Conservation (phyloP, 1,140 invertebrate species). For the Drosophila asahinai region DNA sequence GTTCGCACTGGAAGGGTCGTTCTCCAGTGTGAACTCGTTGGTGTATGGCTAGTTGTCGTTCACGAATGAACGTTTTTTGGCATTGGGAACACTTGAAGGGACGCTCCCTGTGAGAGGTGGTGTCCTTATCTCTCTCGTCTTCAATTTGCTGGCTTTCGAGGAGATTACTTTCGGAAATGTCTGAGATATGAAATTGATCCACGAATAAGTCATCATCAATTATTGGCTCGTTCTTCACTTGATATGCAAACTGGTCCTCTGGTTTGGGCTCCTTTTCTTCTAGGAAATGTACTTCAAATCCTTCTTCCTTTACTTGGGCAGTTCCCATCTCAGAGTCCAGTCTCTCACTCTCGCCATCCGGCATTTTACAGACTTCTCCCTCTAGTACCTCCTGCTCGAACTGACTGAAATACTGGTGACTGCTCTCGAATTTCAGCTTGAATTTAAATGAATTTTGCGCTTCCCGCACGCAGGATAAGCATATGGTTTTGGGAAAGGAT, state of each 20-base stretch:
- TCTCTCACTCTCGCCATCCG: background rate
- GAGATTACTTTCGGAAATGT: background rate
- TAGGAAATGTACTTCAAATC: background rate
- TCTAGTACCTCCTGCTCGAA: no score
- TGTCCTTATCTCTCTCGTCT: background rate
- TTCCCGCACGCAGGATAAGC: background rate
- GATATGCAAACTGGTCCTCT: background rate
- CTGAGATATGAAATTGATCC: background rate
- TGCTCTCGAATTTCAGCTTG: background rate
- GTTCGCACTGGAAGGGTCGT: background rate
- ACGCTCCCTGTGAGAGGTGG: background rate
- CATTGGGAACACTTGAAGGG: background rate
- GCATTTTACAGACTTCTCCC: background rate
- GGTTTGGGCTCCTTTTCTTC: background rate
- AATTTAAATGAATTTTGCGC: conserved; percentile 1
- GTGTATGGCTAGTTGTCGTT: background rate
- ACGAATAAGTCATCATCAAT: background rate
- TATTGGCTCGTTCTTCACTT: background rate
- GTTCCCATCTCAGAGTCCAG: background rate
- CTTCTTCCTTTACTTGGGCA: background rate
- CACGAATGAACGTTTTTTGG: background rate
- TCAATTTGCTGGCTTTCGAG: background rate
- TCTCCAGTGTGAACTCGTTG: background rate
- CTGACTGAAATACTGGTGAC: background rate
- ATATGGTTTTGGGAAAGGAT: background rate